These are phyloP conservation scores for Hirtodrosophila trivittata DNA, from an alignment of 2,888 invertebrate genomes.

Conservation along the genomic window DNA sequence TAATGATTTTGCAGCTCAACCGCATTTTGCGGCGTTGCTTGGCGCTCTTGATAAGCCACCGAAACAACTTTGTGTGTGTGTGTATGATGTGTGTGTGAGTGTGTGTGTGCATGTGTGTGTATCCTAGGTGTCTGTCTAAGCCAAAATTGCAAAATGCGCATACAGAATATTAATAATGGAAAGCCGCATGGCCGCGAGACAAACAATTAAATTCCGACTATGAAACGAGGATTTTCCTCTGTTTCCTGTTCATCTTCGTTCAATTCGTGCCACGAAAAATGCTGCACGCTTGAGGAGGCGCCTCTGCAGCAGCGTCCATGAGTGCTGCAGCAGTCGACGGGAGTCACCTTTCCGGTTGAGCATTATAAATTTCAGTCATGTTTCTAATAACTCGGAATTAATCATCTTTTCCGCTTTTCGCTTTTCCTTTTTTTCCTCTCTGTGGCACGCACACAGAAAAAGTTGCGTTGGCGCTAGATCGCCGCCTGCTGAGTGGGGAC, in stretches of 20 bases:
- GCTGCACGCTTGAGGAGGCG: not conserved
- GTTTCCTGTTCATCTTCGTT: not conserved
- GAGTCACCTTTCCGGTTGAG: constrained; percentile 43
- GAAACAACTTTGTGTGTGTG: constrained; percentile 16
- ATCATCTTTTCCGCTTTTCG: constrained; percentile 83
- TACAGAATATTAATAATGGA: constrained; percentile 50
- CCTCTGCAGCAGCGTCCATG: constrained; percentile 3
- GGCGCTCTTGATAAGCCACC: constrained; percentile 20
- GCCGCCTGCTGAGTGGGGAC: no score
- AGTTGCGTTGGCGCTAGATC: no score
- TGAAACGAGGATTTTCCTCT: constrained; percentile 13
- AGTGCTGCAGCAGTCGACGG: not conserved
- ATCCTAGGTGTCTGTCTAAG: constrained; percentile 22
- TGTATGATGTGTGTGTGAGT: constrained; percentile 26
- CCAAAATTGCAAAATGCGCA: constrained; percentile 40
- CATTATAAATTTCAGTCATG: constrained; percentile 84
- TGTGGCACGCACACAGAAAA: constrained; percentile 39
- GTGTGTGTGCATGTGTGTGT: constrained; percentile 6
- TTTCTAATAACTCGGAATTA: constrained; percentile 84
- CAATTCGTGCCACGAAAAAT: no score
- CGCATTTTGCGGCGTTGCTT: constrained; percentile 50
- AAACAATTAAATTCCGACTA: constrained; percentile 39
- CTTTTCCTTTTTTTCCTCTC: constrained; percentile 45
- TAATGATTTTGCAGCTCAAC: constrained; percentile 61
- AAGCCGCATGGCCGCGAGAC: constrained; percentile 36